Percentiles rank a stretch among this genome's conserved stretches.
These are phyloP conservation scores for Eledona agricola DNA, from an alignment of 2,888 invertebrate species.

Conservation along the genomic window DNA sequence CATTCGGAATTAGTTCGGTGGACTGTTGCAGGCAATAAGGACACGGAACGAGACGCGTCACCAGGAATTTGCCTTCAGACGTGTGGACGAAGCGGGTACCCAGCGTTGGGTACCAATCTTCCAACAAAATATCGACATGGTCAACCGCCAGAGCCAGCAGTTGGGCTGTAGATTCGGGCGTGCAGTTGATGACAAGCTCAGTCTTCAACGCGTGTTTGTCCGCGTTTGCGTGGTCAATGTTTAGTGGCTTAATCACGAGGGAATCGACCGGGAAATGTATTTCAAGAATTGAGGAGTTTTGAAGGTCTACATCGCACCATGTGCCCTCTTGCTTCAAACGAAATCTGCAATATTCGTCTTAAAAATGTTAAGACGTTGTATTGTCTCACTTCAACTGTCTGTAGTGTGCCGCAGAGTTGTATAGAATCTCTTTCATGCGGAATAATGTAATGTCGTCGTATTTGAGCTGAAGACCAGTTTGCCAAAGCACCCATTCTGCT, in stretches of 20 bases:
- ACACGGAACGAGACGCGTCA: constrained; percentile 93
- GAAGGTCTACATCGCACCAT: constrained; percentile 86
- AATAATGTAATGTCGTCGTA: constrained; percentile 85
- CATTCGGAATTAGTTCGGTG: constrained; percentile 55
- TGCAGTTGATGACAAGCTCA: constrained; percentile 77
- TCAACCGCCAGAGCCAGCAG: constrained; percentile 89
- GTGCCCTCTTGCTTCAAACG: constrained; percentile 82
- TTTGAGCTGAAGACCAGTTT: constrained; percentile 86
- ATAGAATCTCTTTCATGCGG: constrained; percentile 80
- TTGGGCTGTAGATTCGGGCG: constrained; percentile 81
- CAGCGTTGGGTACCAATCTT: constrained; percentile 98
- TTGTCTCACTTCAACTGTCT: constrained; percentile 58
- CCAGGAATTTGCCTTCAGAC: constrained; percentile 92
- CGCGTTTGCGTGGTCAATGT: constrained; percentile 50
- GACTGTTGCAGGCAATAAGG: constrained; percentile 79
- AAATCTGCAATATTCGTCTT: constrained; percentile 66
- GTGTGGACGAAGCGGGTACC: constrained; percentile 98
- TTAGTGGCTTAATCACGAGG: constrained; percentile 66
- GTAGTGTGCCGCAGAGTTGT: constrained; percentile 65
- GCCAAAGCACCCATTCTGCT: constrained; percentile 95
- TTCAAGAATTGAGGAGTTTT: constrained; percentile 84
- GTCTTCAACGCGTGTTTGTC: constrained; percentile 51
- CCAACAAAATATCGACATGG: constrained; percentile 93
- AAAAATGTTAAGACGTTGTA: not conserved
- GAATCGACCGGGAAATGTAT: constrained; percentile 81